Conservation (phyloP, 2,113 vertebrate genomes). For the Capricornis sumatraensis region DNA sequence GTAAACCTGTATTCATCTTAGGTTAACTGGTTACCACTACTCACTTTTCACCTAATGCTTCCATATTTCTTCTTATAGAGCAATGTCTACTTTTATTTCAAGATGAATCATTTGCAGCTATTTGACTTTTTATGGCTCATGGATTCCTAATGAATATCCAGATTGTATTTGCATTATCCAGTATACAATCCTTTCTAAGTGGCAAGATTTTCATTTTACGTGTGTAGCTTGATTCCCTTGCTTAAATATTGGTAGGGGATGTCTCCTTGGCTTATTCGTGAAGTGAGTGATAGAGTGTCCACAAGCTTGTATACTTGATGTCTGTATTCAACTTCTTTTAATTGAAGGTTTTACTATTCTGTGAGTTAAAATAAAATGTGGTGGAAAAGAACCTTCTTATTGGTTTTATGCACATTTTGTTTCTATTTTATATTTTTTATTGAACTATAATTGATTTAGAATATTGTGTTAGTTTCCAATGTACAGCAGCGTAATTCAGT, state of each 20-base stretch:
- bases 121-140: slow-evolving; percentile 72
- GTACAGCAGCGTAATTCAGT: neutral
- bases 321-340: neutral
- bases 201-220: slow-evolving; percentile 40
- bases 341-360: neutral
- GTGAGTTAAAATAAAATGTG: neutral
- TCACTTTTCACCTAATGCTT: slow-evolving; percentile 46
- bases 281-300: neutral
- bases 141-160: slow-evolving; percentile 57
- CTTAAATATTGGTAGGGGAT: neutral
- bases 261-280: neutral
- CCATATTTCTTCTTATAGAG: slow-evolving; percentile 60
- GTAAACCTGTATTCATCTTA: slow-evolving; percentile 61
- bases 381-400: neutral
- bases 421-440: neutral
- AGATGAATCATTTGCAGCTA: slow-evolving; percentile 64
- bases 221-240: neutral
- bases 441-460: neutral
- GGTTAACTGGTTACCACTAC: slow-evolving; percentile 57
- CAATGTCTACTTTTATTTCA: slow-evolving; percentile 58
- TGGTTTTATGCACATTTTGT: neutral
- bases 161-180: slow-evolving; percentile 38
- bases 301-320: neutral
- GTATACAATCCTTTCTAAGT: slow-evolving; percentile 28
- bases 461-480: neutral